Evolutionary conservation across 2,113 vertebrate species (phyloP).

Genomic region (Gnathonemus longibarbis): DNA sequence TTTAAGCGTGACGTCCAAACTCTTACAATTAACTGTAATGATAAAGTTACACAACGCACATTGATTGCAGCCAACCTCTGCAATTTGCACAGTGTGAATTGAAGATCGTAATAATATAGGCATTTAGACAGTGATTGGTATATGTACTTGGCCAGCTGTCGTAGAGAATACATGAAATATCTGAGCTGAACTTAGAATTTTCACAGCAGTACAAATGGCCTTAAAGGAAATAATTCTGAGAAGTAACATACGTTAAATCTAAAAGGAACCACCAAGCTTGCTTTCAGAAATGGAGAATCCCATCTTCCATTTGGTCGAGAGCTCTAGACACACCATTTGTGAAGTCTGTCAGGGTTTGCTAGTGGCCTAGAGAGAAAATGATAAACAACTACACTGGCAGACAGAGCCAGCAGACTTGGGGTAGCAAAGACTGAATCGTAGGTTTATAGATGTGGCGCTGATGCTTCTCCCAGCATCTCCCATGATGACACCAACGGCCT

Average conservation of each 20-base stretch:
- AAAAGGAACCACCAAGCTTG: neutral
- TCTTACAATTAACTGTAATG: neutral
- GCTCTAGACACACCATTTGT: neutral
- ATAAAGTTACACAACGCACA: neutral
- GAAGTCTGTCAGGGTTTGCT: neutral
- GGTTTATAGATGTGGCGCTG: neutral
- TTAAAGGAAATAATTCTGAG: neutral
- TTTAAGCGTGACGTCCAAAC: neutral
- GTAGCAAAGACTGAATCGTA: neutral
- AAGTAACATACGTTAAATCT: neutral
- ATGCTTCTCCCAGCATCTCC: neutral
- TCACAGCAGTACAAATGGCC: neutral
- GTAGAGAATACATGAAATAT: neutral
- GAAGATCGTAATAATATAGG: neutral
- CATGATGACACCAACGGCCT: neutral
- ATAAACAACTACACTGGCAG: slow-evolving; percentile 5
- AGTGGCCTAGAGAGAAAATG: neutral
- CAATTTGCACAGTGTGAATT: neutral
- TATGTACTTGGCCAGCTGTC: neutral
- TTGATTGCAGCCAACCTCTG: slow-evolving; percentile 2
- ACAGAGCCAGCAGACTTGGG: neutral
- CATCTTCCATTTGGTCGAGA: neutral
- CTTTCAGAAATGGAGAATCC: neutral
- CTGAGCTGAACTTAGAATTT: neutral
- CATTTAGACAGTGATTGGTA: neutral